phyloP scores from a whole-genome alignment of 2,113 vertebrate species.

The Ameiurus melas region DNA sequence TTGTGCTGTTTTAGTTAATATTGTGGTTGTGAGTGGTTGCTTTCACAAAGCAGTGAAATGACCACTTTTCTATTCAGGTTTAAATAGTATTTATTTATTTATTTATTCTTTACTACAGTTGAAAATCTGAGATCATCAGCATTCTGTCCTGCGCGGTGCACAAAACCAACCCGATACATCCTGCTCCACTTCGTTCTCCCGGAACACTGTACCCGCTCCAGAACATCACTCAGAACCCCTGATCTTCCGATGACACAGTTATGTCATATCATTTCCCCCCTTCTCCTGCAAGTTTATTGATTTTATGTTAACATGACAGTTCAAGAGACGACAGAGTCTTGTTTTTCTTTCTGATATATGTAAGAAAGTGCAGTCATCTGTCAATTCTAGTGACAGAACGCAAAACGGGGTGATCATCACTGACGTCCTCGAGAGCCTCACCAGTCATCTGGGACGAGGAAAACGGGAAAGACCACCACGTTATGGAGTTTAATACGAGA shows the following conservation, averaged over 20 bases:
- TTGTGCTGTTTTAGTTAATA: no score
- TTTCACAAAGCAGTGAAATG: neutral
- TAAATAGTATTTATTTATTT: neutral
- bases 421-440: neutral
- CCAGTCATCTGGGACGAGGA: neutral
- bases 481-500: neutral
- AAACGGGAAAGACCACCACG: neutral
- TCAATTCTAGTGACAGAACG: slow-evolving; percentile 46
- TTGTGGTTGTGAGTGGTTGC: neutral
- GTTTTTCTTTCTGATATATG: slow-evolving; percentile 42
- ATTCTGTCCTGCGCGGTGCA: neutral
- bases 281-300: slow-evolving; percentile 29
- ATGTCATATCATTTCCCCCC: slow-evolving; percentile 7
- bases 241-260: neutral
- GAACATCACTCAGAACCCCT: neutral
- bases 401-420: slow-evolving; percentile 36
- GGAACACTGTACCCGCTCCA: neutral
- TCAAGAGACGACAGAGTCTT: slow-evolving; percentile 17
- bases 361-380: slow-evolving; percentile 37
- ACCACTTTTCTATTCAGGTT: neutral
- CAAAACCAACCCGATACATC: neutral
- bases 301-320: slow-evolving; percentile 34
- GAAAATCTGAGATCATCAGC: neutral
- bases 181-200: neutral
- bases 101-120: no score